Evolutionary conservation across 2,797 vertebrate species (phyloP).

Genomic region (Micropoecilia bifurca): DNA sequence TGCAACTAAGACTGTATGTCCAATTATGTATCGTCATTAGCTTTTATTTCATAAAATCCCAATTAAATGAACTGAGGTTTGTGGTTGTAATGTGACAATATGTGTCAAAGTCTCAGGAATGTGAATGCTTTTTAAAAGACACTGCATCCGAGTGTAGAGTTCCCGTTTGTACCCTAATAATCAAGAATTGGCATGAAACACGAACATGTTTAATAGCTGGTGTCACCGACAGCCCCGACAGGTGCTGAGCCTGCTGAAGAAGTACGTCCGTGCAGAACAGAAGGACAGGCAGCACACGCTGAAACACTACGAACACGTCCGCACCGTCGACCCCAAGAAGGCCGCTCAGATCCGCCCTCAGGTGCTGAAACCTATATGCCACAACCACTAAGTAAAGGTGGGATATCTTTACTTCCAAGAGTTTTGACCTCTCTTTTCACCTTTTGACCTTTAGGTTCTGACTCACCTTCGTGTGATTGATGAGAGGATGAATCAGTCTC

Average conservation of each 20-base stretch:
- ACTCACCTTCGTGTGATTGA: constrained; percentile 97
- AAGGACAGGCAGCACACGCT: constrained; percentile 97
- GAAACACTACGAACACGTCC: constrained; percentile 96
- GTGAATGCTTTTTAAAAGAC: background rate
- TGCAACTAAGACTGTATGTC: background rate
- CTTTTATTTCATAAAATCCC: background rate
- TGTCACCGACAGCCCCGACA: constrained; percentile 87
- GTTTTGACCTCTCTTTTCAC: background rate
- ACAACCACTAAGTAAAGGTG: too few species aligned
- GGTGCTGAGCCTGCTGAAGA: constrained; percentile 94
- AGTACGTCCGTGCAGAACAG: constrained; percentile 96
- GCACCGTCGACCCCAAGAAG: constrained; percentile 96
- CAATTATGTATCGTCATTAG: background rate
- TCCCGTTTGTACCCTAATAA: background rate
- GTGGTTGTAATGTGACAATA: background rate
- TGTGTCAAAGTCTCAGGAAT: background rate
- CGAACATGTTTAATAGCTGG: background rate
- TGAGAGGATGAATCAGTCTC: constrained; percentile 97
- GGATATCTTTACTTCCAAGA: too few species aligned
- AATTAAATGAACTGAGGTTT: background rate
- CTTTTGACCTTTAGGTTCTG: constrained; percentile 73
- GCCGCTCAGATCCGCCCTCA: constrained; percentile 96
- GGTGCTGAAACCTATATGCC: constrained; percentile 52
- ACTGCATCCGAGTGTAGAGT: background rate
- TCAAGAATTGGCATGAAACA: background rate